These are phyloP conservation scores for Pangasius larnaudii DNA, from an alignment of 2,797 vertebrate genomes.

Conservation along the genomic window DNA sequence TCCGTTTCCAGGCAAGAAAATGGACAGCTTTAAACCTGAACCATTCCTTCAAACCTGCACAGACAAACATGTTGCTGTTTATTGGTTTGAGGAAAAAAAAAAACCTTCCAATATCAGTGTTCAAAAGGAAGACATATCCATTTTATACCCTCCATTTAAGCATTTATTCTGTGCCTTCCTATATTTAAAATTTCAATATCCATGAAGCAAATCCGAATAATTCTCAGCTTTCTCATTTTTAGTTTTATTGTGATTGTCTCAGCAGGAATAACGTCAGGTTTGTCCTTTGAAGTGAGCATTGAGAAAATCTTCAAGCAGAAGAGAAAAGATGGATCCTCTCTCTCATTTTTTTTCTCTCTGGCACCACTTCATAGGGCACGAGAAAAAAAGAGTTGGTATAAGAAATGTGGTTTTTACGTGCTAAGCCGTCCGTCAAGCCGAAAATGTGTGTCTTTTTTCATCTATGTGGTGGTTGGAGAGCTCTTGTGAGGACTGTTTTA, in stretches of 20 bases:
- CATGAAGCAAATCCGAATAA: conserved; percentile 56
- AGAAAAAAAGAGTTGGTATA: conserved; percentile 63
- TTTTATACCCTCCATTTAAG: conserved; percentile 68
- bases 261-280: conserved; percentile 77
- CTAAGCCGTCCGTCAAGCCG: conserved; percentile 77
- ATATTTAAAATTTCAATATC: conserved; percentile 67
- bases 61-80: background rate
- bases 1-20: background rate
- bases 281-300: conserved; percentile 78
- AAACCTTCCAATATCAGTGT: background rate
- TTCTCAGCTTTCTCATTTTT: conserved; percentile 34
- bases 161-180: conserved; percentile 69
- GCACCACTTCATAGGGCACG: conserved; percentile 75
- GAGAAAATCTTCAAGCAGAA: conserved; percentile 76
- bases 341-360: conserved; percentile 59
- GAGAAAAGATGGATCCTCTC: conserved; percentile 64
- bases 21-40: background rate
- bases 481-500: conserved; percentile 1
- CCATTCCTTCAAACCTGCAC: background rate
- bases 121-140: conserved; percentile 47
- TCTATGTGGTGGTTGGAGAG: conserved; percentile 7
- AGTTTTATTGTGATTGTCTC: conserved; percentile 68
- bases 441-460: conserved; percentile 60
- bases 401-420: conserved; percentile 76
- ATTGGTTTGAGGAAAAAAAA: background rate